Evolutionary conservation across 2,888 invertebrate genomes (phyloP).

Genomic region (Spilarctia lutea): DNA sequence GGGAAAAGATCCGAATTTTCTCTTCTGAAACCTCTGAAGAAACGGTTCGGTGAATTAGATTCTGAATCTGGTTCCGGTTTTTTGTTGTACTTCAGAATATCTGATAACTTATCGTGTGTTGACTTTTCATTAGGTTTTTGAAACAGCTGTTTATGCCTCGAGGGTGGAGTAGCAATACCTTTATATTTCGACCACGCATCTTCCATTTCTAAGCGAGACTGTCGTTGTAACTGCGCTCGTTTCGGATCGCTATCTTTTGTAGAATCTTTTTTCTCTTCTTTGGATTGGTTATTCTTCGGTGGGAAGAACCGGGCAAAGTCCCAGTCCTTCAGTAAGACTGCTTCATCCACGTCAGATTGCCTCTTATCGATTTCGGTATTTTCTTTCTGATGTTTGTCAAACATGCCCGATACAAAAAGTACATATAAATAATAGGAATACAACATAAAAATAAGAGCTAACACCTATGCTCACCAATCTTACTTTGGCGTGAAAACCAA

Average conservation of each 20-base stretch:
- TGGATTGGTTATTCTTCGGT: constrained; percentile 71
- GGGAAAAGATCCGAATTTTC: constrained; percentile 95
- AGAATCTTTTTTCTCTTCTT: constrained; percentile 70
- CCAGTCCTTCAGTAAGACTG: constrained; percentile 94
- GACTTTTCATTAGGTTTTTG: constrained; percentile 75
- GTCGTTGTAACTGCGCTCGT: constrained; percentile 76
- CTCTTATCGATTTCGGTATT: constrained; percentile 74
- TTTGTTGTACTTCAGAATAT: constrained; percentile 86
- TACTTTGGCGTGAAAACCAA: constrained; percentile 81
- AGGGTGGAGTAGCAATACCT: constrained; percentile 77
- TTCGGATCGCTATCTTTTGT: constrained; percentile 78
- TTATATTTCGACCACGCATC: constrained; percentile 81
- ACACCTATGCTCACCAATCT: constrained; percentile 79
- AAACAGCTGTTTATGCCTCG: constrained; percentile 74
- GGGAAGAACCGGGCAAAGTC: constrained; percentile 95
- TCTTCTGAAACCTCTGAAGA: constrained; percentile 92
- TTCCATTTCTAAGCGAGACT: constrained; percentile 81
- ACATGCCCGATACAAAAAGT: constrained; percentile 81
- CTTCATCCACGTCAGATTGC: constrained; percentile 90
- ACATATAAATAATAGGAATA: constrained; percentile 73
- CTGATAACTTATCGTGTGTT: constrained; percentile 79
- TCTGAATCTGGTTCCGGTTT: constrained; percentile 90
- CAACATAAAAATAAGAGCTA: constrained; percentile 52
- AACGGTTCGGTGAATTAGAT: constrained; percentile 89
- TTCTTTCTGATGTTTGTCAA: constrained; percentile 79